A percentile compares a stretch with the other conserved stretches of the same genome.
These are phyloP conservation scores for Xestia c-nigrum DNA, from an alignment of 2,888 invertebrate species.

Conservation along the genomic window DNA sequence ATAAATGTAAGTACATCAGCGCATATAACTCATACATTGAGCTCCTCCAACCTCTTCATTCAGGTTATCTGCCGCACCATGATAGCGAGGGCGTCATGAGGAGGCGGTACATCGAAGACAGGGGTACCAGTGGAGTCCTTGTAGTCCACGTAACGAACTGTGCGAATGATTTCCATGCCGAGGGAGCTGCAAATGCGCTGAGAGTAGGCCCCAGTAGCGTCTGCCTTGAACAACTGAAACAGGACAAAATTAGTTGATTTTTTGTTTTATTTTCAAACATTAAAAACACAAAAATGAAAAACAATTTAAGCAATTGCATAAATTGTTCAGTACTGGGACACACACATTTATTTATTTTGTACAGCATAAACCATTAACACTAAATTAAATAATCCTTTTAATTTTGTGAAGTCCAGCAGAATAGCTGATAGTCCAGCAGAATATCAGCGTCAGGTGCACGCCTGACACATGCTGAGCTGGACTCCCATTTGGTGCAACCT, in stretches of 20 bases:
- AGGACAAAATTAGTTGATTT: background rate
- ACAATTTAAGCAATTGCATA: background rate
- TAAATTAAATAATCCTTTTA: too few relatives aligned
- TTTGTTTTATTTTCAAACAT: background rate
- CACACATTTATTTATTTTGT: too few relatives aligned
- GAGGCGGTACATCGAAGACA: conserved; percentile 91
- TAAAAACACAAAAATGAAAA: background rate
- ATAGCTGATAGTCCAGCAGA: too few relatives aligned
- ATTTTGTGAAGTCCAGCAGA: too few relatives aligned
- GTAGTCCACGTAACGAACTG: conserved; percentile 93
- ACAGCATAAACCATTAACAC: too few relatives aligned
- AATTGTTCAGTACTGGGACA: background rate
- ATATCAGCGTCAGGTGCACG: too few relatives aligned
- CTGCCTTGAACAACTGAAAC: conserved; percentile 94
- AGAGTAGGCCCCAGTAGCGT: conserved; percentile 95
- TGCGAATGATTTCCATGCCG: conserved; percentile 92
- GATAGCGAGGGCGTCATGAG: conserved; percentile 94
- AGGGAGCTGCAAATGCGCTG: conserved; percentile 93
- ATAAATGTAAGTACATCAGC: background rate
- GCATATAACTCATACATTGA: background rate
- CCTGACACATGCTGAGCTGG: too few relatives aligned
- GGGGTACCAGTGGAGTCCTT: conserved; percentile 91
- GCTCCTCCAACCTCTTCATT: conserved; percentile 10
- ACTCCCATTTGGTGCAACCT: too few relatives aligned
- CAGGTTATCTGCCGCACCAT: conserved; percentile 90